Evolutionary conservation across 2,113 vertebrate species (phyloP).

Genomic region (Xenopus tropicalis): DNA sequence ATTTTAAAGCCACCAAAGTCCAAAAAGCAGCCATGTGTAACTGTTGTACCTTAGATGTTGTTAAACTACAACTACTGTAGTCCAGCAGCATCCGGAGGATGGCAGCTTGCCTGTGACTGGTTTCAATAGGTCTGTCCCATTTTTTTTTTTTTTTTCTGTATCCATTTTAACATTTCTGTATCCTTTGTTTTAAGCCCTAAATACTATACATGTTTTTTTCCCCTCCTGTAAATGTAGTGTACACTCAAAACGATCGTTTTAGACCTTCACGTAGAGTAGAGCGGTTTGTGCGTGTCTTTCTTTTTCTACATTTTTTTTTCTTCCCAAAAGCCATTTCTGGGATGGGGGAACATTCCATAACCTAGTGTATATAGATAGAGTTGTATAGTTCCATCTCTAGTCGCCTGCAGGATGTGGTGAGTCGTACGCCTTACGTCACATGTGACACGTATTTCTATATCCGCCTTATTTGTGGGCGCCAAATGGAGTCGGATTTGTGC

Average conservation of each 20-base stretch:
- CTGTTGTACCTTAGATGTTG: too few species aligned
- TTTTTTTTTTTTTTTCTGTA: constrained; percentile 22
- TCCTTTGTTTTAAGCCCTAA: not conserved
- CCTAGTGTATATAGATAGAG: constrained; percentile 67
- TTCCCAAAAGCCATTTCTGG: constrained; percentile 53
- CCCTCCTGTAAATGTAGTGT: constrained; percentile 52
- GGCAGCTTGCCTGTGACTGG: too few species aligned
- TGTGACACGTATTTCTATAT: constrained; percentile 6
- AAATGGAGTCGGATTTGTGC: constrained; percentile 47
- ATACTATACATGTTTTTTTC: constrained; percentile 24
- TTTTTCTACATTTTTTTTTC: constrained; percentile 51
- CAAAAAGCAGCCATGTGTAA: constrained; percentile 34
- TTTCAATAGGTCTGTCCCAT: constrained; percentile 15
- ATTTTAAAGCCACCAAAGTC: constrained; percentile 66
- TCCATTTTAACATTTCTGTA: constrained; percentile 52
- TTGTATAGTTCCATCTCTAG: not conserved
- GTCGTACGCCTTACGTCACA: constrained; percentile 53
- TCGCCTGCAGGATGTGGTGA: too few species aligned
- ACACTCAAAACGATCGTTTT: constrained; percentile 56
- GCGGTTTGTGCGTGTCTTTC: too few species aligned
- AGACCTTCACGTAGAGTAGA: too few species aligned
- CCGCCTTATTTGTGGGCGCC: constrained; percentile 7
- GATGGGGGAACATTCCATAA: constrained; percentile 70
- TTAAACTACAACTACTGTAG: too few species aligned
- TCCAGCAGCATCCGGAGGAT: too few species aligned